A percentile compares a stretch with the other conserved stretches of the same genome.
These are phyloP conservation scores for Trematocara nigrifrons DNA, from an alignment of 2,113 vertebrate genomes.

Conservation along the genomic window DNA sequence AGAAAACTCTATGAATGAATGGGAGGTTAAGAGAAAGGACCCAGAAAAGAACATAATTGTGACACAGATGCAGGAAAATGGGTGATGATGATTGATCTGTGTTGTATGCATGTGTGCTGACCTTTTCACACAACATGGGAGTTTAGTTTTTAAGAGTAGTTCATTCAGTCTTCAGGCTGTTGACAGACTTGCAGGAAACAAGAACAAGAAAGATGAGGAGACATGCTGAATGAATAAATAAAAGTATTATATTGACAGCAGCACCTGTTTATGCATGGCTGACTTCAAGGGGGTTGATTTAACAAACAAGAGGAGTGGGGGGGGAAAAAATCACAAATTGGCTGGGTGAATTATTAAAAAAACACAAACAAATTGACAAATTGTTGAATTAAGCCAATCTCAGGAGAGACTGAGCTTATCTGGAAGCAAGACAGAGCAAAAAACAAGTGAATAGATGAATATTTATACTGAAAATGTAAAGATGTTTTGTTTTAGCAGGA, in stretches of 20 bases:
- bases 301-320: neutral
- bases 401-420: neutral
- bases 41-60: neutral
- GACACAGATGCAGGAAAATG: neutral
- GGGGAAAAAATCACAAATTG: neutral
- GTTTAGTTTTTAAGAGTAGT: neutral
- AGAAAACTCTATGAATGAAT: neutral
- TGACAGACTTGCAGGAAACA: neutral
- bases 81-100: neutral
- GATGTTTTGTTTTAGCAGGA: neutral
- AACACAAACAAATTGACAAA: neutral
- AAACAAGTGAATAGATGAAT: constrained; percentile 14
- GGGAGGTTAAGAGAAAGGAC: neutral
- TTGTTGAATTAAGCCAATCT: neutral
- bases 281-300: neutral
- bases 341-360: neutral
- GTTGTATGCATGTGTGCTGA: neutral
- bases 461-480: neutral
- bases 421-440: neutral
- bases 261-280: constrained; percentile 1
- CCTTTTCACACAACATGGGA: neutral
- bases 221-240: constrained; percentile 6
- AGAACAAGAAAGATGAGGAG: neutral
- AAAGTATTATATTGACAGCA: constrained; percentile 3
- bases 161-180: neutral